Evolutionary conservation across 2,113 vertebrate genomes (phyloP).

Genomic region (Ochotona curzoniae): DNA sequence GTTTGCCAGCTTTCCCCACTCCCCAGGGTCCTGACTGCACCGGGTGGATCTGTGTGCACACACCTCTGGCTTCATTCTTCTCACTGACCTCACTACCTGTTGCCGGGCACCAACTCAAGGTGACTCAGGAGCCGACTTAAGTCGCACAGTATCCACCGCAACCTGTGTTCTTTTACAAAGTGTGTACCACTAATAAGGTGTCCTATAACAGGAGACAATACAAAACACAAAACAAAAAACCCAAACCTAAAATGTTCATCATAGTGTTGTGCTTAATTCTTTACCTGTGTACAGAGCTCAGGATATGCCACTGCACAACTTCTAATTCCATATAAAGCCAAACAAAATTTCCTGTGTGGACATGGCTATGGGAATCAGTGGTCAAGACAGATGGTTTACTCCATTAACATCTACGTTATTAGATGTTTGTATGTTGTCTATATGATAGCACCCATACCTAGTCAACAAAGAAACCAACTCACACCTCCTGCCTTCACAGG

Average conservation of each 20-base stretch:
- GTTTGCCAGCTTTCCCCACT: not conserved
- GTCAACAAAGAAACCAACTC: not conserved
- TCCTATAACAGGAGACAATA: not conserved
- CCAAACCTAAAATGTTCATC: not conserved
- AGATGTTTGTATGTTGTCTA: not conserved
- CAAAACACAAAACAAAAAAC: not conserved
- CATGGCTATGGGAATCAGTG: not conserved
- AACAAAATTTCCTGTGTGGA: not conserved
- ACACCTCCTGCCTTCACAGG: not conserved
- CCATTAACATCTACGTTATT: not conserved
- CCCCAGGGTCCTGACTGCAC: not conserved
- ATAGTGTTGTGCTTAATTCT: not conserved
- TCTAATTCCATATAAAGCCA: not conserved
- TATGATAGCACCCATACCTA: not conserved
- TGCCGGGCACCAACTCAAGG: not conserved
- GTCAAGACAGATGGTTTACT: not conserved
- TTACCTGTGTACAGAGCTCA: not conserved
- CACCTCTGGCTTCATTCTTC: not conserved
- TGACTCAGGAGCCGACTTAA: not conserved
- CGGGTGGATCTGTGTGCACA: not conserved
- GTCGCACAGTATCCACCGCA: not conserved
- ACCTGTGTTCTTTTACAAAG: not conserved
- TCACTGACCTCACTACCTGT: not conserved
- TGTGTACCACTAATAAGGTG: not conserved
- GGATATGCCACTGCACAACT: not conserved